A percentile compares a stretch with the other conserved stretches of the same genome.
Evolutionary conservation across 2,797 vertebrate species (phyloP).

Genomic region (Periophthalmus magnuspinnatus): DNA sequence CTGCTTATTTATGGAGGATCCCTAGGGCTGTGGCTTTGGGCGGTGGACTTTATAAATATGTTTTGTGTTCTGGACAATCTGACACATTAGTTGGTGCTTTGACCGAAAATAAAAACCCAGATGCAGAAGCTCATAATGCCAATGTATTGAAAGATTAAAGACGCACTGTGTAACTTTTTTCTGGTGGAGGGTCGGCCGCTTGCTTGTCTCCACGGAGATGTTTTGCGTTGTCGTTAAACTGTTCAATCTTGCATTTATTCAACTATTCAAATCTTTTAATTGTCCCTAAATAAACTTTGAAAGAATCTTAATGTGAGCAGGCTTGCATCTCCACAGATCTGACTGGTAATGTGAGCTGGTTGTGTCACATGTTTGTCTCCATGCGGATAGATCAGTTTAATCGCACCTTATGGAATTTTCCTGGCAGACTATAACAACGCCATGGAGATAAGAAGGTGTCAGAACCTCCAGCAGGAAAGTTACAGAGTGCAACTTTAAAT

Average conservation of each 20-base stretch:
- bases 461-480: too few relatives aligned
- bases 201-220: not conserved
- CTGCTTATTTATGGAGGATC: slow-evolving; percentile 20
- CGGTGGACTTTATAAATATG: not conserved
- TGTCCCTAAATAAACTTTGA: not conserved
- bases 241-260: not conserved
- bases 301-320: not conserved
- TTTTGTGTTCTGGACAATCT: slow-evolving; percentile 13
- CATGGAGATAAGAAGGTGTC: too few relatives aligned
- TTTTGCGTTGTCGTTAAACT: not conserved
- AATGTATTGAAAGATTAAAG: not conserved
- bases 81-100: slow-evolving; percentile 21
- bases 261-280: not conserved
- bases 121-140: not conserved
- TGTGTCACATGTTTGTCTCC: too few relatives aligned
- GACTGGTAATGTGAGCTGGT: not conserved
- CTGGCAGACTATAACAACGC: too few relatives aligned
- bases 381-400: too few relatives aligned
- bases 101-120: not conserved
- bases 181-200: not conserved
- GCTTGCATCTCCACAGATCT: not conserved
- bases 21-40: not conserved
- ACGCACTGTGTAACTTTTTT: not conserved
- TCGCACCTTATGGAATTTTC: too few relatives aligned
- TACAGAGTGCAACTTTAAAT: too few relatives aligned